Evolutionary conservation across 2,888 invertebrate species (phyloP), one percentile per base, ranked within the genome.

Genomic region (Meandrusa payeni): DNA sequence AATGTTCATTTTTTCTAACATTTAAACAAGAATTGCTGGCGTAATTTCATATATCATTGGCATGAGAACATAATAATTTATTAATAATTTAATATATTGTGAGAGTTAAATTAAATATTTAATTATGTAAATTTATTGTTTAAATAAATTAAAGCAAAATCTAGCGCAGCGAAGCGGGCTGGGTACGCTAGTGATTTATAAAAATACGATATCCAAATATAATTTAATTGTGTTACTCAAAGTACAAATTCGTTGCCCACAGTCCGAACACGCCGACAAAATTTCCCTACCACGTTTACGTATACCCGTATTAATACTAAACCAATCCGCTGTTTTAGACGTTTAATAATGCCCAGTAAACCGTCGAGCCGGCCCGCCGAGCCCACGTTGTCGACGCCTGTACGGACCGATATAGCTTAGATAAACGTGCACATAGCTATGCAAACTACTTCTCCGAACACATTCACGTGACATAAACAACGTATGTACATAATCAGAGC

Each of bases 401-500:
- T 65, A 67, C 68, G 62, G 50, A 64, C 72, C 70, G 70, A 78
- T 76, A 76, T 72, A 75, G 70, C 77, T 80, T 75, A 79, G 80
- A 80, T 81, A 81, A 80, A 80, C 75, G 73, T 59, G 62, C 69
- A 80, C 76, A 78, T 82, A 79, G 70, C 79, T 80, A 82, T 82
- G 77, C 77, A 82, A 82, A 81, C 79, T 78, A 76, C 75, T 75
- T 69, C 68, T 64, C 60, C 47, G 41, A 52, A 51, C 41, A 23
- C 24, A n/a, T n/a, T 32, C 10, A 10, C 40, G 42, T 17, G 15
- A 13, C 37, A 48, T 52, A 51, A 60, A 71, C 50, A 55, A 53
- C 69, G 29, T 55, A 76, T 67, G 55, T 51, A 17, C 43, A 19
- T 12, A 27, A 2, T 31, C 38, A 26, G 33, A 2, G 19, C 60